Evolutionary conservation across 2,797 vertebrate species (phyloP), one percentile per base, ranked within the genome.

Genomic region (Tenualosa ilisha): DNA sequence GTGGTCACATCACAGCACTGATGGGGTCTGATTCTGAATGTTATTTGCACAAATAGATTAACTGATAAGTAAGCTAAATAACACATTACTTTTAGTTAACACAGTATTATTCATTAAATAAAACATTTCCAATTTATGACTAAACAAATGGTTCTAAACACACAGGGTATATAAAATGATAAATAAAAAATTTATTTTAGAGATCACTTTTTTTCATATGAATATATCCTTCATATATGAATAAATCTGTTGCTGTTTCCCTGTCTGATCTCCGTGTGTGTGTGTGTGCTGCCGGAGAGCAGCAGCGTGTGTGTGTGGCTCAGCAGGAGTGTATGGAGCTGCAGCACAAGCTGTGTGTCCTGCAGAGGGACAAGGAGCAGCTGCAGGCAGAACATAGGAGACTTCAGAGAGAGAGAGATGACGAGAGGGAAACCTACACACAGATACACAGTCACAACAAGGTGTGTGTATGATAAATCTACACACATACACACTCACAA

Each of bases 241-340:
- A 11, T 26, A 65, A 24, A 65, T 65, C 59, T n/a, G 2, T 31
- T 31, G 31, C n/a, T 61, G n/a, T 65, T 26, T 24, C 1, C 59
- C 22, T n/a, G 22, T 63, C 59, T n/a, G 6, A 63, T 24, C 22
- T 61, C 7, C 49, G 43, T 79, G 15, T 79, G 5, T 24, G 15
- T 79, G 5, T 24, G 9, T 68, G 37, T 22, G 37, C 5, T 17
- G 24, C 3, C 5, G 3, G 40, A 37, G 68, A 43, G 72, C 82
- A 95, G 93, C 93, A 98, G 93, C 97, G 97, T 91, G 97, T 98
- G 89, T 97, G 99, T 94, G 97, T 99, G 95, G 96, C 95, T 3
- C 94, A 98, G 93, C 97, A 97, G 93, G 97, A 99, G 94, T 97
- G 97, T 88, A 96, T 96, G 93, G 98, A 99, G 87, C 93, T 99